Conservation (phyloP, 92 coral and sea anemone genomes). For the Bergia sp. region DNA sequence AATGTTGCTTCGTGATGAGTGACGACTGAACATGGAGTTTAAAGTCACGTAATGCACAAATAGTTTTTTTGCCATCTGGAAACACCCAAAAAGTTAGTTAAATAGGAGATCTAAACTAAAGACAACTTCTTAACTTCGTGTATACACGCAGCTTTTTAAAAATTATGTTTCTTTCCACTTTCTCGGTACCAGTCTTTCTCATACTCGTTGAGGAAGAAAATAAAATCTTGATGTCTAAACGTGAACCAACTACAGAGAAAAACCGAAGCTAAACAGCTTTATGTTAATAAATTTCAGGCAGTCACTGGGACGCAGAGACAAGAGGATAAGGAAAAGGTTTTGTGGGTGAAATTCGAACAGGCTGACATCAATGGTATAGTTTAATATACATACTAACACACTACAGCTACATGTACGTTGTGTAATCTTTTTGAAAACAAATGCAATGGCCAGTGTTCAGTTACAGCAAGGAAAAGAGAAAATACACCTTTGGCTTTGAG, state of each 20-base stretch:
- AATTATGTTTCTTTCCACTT: too few species aligned
- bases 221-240: too few species aligned
- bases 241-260: too few species aligned
- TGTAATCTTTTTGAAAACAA: too few species aligned
- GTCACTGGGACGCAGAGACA: conserved; percentile 86
- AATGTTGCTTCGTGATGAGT: conserved; percentile 8
- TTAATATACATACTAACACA: background rate
- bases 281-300: conserved; percentile 63
- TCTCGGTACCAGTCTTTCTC: conserved; percentile 34
- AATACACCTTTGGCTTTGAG: too few species aligned
- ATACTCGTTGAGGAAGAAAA: background rate
- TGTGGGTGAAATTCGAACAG: conserved; percentile 96
- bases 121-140: background rate
- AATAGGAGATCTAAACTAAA: background rate
- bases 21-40: background rate
- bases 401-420: background rate
- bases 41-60: background rate
- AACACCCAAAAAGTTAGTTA: too few species aligned
- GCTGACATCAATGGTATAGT: conserved; percentile 78
- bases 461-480: too few species aligned
- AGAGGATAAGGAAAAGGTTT: conserved; percentile 87
- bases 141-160: background rate
- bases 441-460: too few species aligned
- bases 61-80: background rate
- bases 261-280: background rate